phyloP scores from a whole-genome alignment of 2,113 vertebrate species.

The Phyllostomus discolor region DNA sequence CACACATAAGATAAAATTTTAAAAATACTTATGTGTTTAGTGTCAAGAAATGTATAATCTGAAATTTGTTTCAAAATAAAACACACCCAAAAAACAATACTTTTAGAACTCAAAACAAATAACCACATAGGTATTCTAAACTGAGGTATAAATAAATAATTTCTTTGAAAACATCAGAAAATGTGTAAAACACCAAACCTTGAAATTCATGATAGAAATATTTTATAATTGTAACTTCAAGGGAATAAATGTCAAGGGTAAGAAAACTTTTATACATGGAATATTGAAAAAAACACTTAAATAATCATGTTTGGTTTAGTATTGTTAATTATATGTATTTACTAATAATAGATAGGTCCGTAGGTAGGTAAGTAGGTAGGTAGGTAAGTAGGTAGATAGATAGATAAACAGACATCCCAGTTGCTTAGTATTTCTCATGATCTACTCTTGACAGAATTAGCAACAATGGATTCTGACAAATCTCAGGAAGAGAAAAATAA shows the following conservation, averaged over 20 bases:
- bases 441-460: not conserved
- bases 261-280: not conserved
- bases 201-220: not conserved
- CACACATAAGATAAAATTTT: not conserved
- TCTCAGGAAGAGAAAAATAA: not conserved
- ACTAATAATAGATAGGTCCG: not conserved
- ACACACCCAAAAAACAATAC: not conserved
- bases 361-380: too few relatives aligned
- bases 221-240: not conserved
- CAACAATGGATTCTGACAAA: not conserved
- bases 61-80: not conserved
- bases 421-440: not conserved
- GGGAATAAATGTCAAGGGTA: not conserved
- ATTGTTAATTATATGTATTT: not conserved
- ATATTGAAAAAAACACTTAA: not conserved
- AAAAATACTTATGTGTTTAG: not conserved
- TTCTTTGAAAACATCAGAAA: not conserved
- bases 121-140: not conserved
- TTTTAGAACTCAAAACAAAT: not conserved
- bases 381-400: not conserved
- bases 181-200: not conserved
- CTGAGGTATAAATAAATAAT: not conserved
- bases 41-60: not conserved
- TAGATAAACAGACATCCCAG: not conserved
- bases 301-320: not conserved